These are phyloP conservation scores for Helobdella robusta DNA, from an alignment of 2,888 invertebrate genomes.

Conservation along the genomic window DNA sequence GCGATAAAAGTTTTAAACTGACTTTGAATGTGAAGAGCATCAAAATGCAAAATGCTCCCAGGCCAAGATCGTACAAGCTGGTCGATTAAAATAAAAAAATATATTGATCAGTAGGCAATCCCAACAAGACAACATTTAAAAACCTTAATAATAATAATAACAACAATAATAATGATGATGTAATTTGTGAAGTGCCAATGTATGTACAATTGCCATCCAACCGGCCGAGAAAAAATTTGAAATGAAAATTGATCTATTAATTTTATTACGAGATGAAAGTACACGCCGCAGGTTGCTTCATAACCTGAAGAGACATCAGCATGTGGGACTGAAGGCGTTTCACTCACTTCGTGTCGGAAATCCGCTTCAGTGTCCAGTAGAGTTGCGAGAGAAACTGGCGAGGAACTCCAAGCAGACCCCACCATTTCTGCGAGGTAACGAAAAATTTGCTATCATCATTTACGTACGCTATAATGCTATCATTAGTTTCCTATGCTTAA, in stretches of 20 bases:
- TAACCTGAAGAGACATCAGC: too few species aligned
- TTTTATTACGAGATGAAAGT: too few species aligned
- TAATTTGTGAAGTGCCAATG: too few species aligned
- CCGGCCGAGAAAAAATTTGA: too few species aligned
- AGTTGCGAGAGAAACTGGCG: constrained; percentile 20
- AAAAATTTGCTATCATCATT: too few species aligned
- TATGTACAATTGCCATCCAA: too few species aligned
- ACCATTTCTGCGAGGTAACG: constrained; percentile 24
- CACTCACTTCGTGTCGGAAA: constrained; percentile 26
- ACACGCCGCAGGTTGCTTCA: too few species aligned
- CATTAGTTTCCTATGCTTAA: too few species aligned
- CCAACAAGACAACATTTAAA: not conserved
- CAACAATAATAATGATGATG: too few species aligned
- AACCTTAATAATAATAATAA: not conserved
- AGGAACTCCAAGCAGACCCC: constrained; percentile 26
- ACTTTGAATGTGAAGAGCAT: constrained; percentile 22
- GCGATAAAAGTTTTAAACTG: not conserved
- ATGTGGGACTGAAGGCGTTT: too few species aligned
- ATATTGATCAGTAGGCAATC: not conserved
- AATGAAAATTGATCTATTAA: too few species aligned
- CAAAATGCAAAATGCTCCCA: constrained; percentile 23
- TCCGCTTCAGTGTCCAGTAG: constrained; percentile 23
- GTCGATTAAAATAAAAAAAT: not conserved
- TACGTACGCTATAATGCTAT: too few species aligned
- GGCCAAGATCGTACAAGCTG: constrained; percentile 18